Evolutionary conservation across 2,113 vertebrate genomes (phyloP).

Genomic region (Ornithorhynchus anatinus): DNA sequence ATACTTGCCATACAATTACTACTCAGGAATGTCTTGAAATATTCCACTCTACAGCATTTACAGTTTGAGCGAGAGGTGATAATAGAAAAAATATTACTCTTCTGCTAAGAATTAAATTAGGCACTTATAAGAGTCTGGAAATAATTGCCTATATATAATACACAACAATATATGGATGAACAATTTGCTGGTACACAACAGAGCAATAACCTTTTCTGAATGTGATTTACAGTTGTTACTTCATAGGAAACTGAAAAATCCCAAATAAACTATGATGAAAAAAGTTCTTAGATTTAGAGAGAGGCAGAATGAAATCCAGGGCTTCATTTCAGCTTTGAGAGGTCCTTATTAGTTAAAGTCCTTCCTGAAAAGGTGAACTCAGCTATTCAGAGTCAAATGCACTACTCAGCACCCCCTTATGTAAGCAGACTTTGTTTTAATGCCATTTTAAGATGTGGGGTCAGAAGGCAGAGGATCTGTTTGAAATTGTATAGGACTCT

Average conservation of each 20-base stretch:
- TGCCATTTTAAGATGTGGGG: neutral
- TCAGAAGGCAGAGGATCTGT: neutral
- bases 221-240: neutral
- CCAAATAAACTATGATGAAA: neutral
- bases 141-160: neutral
- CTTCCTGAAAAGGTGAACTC: conserved; percentile 8
- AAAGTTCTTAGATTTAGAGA: neutral
- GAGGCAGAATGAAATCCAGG: neutral
- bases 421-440: neutral
- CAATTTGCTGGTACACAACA: neutral
- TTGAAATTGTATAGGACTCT: neutral
- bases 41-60: neutral
- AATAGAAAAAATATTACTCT: neutral
- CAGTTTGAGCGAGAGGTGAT: neutral
- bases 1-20: neutral
- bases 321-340: neutral
- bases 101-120: neutral
- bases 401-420: neutral
- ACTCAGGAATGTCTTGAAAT: neutral
- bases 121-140: neutral
- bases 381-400: neutral
- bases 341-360: conserved; percentile 18
- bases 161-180: neutral
- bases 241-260: neutral
- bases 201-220: neutral